Conservation (phyloP, 2,797 vertebrate species). For the Halcyon chelicuti region DNA sequence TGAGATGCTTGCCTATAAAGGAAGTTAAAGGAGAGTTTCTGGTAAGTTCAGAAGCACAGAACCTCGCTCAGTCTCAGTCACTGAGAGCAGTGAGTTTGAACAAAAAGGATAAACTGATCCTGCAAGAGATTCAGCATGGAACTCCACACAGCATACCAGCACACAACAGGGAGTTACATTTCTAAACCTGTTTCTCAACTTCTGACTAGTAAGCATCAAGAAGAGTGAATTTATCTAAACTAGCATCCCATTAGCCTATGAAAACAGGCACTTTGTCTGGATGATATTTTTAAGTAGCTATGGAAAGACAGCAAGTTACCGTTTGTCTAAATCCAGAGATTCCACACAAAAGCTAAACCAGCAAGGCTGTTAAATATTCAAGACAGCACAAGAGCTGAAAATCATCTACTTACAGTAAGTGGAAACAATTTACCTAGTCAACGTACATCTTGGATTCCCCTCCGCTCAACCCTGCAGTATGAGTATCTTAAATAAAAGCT, state of each 20-base stretch:
- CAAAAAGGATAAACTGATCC: background rate
- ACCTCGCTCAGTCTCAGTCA: constrained; percentile 49
- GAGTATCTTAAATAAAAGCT: background rate
- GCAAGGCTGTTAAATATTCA: background rate
- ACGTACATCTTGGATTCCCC: background rate
- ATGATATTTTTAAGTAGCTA: background rate
- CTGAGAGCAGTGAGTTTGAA: constrained; percentile 65
- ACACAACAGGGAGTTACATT: background rate
- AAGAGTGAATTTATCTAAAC: constrained; percentile 1
- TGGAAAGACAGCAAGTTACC: background rate
- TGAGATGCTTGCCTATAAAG: constrained; percentile 70
- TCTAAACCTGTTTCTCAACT: background rate
- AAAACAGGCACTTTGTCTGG: background rate
- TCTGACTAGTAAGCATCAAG: background rate
- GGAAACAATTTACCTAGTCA: background rate
- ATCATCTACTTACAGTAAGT: background rate
- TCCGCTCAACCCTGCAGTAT: background rate
- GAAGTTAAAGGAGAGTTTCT: constrained; percentile 74
- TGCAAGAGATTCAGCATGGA: background rate
- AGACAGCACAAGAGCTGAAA: background rate
- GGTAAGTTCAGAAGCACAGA: constrained; percentile 62
- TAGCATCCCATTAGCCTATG: background rate
- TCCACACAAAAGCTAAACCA: background rate
- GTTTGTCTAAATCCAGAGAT: background rate
- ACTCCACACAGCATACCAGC: background rate